These are phyloP conservation scores for Bhutanitis thaidina DNA, from an alignment of 2,888 invertebrate genomes.

Conservation along the genomic window DNA sequence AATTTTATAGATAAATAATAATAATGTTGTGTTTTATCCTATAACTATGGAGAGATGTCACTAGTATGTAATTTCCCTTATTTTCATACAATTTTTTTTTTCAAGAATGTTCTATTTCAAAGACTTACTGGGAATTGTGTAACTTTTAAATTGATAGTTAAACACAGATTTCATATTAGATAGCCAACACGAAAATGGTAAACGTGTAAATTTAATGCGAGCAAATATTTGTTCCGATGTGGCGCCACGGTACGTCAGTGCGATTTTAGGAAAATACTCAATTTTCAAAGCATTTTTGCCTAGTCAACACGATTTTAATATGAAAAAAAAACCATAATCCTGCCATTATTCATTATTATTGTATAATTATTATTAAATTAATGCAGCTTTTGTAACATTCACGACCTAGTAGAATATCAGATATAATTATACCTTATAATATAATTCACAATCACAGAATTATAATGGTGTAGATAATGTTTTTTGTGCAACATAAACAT, in stretches of 20 bases:
- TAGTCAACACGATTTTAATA: slow-evolving; percentile 20
- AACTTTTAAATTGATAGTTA: not conserved
- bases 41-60: slow-evolving; percentile 6
- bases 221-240: too few relatives aligned
- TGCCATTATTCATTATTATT: slow-evolving; percentile 22
- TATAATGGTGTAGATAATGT: slow-evolving; percentile 27
- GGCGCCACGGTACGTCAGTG: too few relatives aligned
- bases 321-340: slow-evolving; percentile 18
- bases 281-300: slow-evolving; percentile 17
- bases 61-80: not conserved
- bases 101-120: not conserved
- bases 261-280: not conserved
- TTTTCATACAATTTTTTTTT: not conserved
- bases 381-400: slow-evolving; percentile 13
- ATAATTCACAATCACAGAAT: slow-evolving; percentile 28
- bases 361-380: slow-evolving; percentile 3
- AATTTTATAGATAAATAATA: slow-evolving; percentile 1
- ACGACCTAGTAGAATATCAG: slow-evolving; percentile 25
- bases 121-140: not conserved
- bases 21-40: slow-evolving; percentile 5
- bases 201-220: not conserved
- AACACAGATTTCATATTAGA: not conserved
- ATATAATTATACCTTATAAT: slow-evolving; percentile 27
- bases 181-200: not conserved
- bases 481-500: slow-evolving; percentile 28